Base-by-base conservation (phyloP, 2,113 vertebrate genomes). In the Pygoscelis antarcticus region DNA sequence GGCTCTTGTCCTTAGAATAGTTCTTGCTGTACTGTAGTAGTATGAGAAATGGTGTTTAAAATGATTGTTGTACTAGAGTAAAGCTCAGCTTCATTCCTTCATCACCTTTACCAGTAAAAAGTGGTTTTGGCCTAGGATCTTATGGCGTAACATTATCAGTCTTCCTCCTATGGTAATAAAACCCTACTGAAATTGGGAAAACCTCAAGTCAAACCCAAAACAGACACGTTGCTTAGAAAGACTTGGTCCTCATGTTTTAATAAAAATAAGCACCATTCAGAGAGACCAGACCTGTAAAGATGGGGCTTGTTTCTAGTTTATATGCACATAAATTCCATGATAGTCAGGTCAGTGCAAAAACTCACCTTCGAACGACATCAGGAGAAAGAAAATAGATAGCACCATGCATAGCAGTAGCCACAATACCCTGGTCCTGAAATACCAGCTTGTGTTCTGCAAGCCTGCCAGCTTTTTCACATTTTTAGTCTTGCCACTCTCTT, bases 91-190 rank as follows among this genome's bases (percentile, higher is more conserved):
- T 74, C 1, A 0, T 74, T 89, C 49, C 46, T 70, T 70, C 29
- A 11, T 81, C 47, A 34, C 40, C 27, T 89, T 92, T 68, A n/a
- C 21, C 26, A 57, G 52, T 8, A 30, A 83, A 69, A 94, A 64
- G n/a, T 40, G 18, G 27, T 11, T 79, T 91, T 87, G 17, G 17
- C 6, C 2, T 69, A 7, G 57, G 46, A 79, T 80, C 51, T 83
- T 58, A 26, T 0, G 0, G 25, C 2, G 2, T 61, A 49, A 23
- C 2, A 1, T 87, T 71, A 26, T 57, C 27, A 4, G 29, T 58
- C 61, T 74, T 81, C 46, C 19, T 94, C 27, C 38, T 44, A 1
- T 72, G 36, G 16, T 36, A 91, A 58, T 19, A 90, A 94, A 96
- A 57, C 34, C 18, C 29, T 42, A 2, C 34, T 30, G 71, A 69